phyloP scores from a whole-genome alignment of 2,797 vertebrate species.

The Falco columbarius region DNA sequence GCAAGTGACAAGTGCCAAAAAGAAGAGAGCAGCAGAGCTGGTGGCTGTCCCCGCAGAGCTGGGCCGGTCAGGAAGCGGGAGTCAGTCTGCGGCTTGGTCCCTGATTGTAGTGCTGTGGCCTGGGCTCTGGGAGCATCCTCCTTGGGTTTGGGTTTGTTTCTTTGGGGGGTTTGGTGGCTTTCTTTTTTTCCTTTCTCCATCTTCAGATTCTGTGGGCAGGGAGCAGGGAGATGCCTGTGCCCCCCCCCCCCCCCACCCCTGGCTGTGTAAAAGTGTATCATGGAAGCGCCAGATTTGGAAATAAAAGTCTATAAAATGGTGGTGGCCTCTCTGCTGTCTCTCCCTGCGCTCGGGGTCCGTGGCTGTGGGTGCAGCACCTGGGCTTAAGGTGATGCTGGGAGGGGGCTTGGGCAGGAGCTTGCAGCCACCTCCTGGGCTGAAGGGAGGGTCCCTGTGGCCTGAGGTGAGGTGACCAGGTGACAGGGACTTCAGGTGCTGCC shows the following conservation, averaged over 20 bases:
- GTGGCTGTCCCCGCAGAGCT: not conserved
- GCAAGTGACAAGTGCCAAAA: conserved; percentile 64
- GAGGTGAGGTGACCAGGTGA: not conserved
- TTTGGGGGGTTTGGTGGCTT: not conserved
- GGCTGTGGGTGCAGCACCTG: not conserved
- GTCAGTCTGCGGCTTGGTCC: not conserved
- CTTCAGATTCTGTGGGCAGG: conserved; percentile 32
- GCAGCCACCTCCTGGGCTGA: not conserved
- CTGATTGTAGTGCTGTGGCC: conserved; percentile 62
- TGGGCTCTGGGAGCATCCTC: conserved; percentile 64
- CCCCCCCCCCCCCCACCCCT: not conserved
- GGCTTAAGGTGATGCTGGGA: not conserved
- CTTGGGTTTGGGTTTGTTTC: conserved; percentile 33
- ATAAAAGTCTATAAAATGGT: conserved; percentile 81
- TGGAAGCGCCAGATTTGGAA: conserved; percentile 81
- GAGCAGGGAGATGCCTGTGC: conserved; percentile 13
- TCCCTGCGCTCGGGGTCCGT: not conserved
- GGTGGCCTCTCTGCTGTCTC: not conserved
- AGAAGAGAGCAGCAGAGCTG: not conserved
- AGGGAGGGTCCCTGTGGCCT: fast-evolving
- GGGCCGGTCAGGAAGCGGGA: not conserved
- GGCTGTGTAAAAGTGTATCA: conserved; percentile 80
- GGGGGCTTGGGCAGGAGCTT: not conserved
- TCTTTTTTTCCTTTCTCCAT: not conserved
- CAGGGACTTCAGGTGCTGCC: not conserved